These are phyloP conservation scores for Monarcha castaneiventris DNA, from an alignment of 2,113 vertebrate genomes.

Conservation along the genomic window DNA sequence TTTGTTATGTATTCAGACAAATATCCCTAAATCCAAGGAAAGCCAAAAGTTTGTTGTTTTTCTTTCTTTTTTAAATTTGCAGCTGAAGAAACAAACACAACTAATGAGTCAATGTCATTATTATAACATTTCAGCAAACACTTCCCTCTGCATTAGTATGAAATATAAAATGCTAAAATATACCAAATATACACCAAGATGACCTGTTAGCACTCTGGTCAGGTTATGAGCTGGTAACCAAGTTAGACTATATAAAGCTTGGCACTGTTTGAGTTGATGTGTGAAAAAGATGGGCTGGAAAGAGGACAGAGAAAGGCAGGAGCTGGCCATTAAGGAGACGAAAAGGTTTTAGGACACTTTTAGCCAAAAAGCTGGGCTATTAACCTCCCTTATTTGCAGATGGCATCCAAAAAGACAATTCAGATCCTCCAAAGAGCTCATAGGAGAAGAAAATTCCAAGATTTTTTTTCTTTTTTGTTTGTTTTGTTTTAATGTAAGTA, in stretches of 20 bases:
- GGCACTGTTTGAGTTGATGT: not conserved
- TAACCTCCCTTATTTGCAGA: not conserved
- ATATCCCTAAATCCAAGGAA: not conserved
- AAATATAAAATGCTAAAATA: not conserved
- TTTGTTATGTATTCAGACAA: not conserved
- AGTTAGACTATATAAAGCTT: not conserved
- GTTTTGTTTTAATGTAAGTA: not conserved
- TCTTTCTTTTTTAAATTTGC: not conserved
- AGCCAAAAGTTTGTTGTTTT: not conserved
- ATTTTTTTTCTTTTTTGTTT: not conserved
- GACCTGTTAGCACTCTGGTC: not conserved
- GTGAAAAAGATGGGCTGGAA: not conserved
- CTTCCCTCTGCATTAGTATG: not conserved
- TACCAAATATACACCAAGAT: not conserved
- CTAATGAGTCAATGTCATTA: not conserved
- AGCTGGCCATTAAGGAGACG: not conserved
- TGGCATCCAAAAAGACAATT: not conserved
- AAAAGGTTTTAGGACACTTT: not conserved
- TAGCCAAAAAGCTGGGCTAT: not conserved
- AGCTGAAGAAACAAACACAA: constrained; percentile 23
- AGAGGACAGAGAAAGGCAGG: not conserved
- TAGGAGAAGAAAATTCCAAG: not conserved
- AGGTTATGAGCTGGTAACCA: not conserved
- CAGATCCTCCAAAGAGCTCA: not conserved
- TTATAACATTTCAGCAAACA: not conserved